Base-by-base conservation (phyloP, 2,888 invertebrate genomes). In the Tachina lurida region DNA sequence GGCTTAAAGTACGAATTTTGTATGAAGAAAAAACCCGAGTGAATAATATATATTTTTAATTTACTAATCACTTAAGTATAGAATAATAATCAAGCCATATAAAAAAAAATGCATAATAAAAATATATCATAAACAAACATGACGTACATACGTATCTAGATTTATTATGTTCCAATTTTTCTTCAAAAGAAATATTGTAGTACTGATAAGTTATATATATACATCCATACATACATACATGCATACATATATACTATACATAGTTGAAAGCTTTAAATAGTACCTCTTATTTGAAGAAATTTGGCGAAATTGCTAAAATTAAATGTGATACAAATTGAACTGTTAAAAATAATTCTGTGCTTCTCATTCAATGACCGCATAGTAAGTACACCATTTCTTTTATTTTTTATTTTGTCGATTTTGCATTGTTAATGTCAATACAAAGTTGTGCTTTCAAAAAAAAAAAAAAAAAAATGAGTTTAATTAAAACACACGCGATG, bases 241-340 rank as follows among this genome's bases (percentile, higher is more conserved):
- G 1, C 12, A 15, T 2, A 19, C 12, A 10, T 19, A 19, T 54
- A 10, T 17, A 17, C 10, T 19, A 9, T 9, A 54, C 1, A 54
- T 54, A 54, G 31, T 31, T 31, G 31, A 31, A 31, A 31, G 31
- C 31, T 19, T 9, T 54, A 54, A 17, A 19, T 54, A 54, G 19
- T 54, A 54, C 19, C 3, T 54, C 17, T 17, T 41, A 65, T 63
- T 12, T 62, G 65, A 22, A 43, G 10, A 45, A 45, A 31, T 13
- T 8, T 54, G n/a, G 15, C 56, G 12, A 71, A 56, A 43, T 54
- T 63, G 70, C 43, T 67, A 39, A n/a, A 52, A 71, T 19, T 76
- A 52, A 68, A 63, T 17, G 10, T 8, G 43, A 63, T 31, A 31
- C 58, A 12, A 31, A 31, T 31, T 31, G 31, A 31, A 31, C 31